Base-by-base conservation (phyloP, 2,888 invertebrate species). In the Auanema freiburgensis region DNA sequence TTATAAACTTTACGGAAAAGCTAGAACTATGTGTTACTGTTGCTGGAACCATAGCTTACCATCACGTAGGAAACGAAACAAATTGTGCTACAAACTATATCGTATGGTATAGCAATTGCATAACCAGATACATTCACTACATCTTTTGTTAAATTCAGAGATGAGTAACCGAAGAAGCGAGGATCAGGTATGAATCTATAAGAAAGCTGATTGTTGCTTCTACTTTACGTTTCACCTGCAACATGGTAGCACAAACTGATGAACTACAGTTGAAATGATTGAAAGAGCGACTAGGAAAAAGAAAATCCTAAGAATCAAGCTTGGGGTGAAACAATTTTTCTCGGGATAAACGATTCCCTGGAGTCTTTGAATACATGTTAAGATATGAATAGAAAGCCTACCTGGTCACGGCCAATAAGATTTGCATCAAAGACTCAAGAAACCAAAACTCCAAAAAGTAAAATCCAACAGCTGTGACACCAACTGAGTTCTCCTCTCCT, bases 371-470 rank as follows among this genome's bases (percentile, higher is more conserved):
- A 41, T n/a, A 18, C 33, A 33, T n/a, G n/a, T n/a, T n/a, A n/a
- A 33, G 3, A 33, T 8, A 3, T 33, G 33, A 33, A 33, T 3
- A 5, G 4, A 5, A 33, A 33, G 33, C 3, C 4, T n/a, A 61
- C 61, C 61, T 44, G 49, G 53, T 61, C 11, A 43, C 25, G 4
- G 61, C 61, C 61, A 61, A 55, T 18, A 61, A 41, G 12, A 61
- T 43, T 24, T 61, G 61, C 16, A 46, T 43, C 14, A 61, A 49
- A 0, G 61, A 54, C 3, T 49, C 54, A 12, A 55, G 23, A 25
- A 54, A 61, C 61, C 61, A 61, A 23, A 54, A 55, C 6, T 42
- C 46, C 0, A 61, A 18, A 24, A 61, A 61, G 46, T 46, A 55
- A 1, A 41, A 40, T 4, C 55, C 54, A 2, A 61, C 54, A 1